These are phyloP conservation scores for Choloepus didactylus DNA, from an alignment of 2,797 vertebrate genomes.

Conservation along the genomic window DNA sequence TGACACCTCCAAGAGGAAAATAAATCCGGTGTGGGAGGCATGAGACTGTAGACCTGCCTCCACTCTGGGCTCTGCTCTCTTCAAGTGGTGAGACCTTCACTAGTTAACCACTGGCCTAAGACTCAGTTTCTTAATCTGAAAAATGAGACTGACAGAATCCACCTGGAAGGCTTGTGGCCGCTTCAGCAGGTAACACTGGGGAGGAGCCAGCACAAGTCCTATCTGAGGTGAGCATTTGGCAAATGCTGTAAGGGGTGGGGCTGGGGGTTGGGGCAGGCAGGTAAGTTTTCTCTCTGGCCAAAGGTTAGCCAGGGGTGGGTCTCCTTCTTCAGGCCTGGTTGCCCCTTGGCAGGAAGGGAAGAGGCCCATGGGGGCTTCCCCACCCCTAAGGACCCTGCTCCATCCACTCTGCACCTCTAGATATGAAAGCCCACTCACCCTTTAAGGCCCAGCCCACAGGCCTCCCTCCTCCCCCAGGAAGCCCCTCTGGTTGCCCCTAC, in stretches of 20 bases:
- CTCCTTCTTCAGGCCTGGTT: background rate
- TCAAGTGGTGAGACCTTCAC: background rate
- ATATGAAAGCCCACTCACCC: background rate
- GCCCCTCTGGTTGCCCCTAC: background rate
- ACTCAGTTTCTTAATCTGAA: background rate
- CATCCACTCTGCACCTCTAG: background rate
- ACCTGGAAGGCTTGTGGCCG: background rate
- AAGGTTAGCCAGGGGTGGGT: background rate
- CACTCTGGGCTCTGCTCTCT: background rate
- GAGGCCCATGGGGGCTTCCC: background rate
- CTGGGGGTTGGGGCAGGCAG: accelerated
- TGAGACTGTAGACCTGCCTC: background rate
- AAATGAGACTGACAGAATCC: background rate
- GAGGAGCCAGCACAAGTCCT: background rate
- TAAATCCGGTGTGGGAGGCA: background rate
- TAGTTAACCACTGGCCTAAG: background rate
- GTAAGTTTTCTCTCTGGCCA: background rate
- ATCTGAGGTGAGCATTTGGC: background rate
- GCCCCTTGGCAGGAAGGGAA: background rate
- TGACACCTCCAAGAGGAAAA: background rate
- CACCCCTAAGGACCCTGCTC: background rate
- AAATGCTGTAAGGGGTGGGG: accelerated
- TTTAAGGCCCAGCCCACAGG: background rate
- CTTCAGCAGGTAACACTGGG: background rate
- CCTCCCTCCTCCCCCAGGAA: background rate